Percentiles rank a stretch among this genome's conserved stretches.
Conservation (phyloP, 2,888 invertebrate genomes). For the Sycophila texana region DNA sequence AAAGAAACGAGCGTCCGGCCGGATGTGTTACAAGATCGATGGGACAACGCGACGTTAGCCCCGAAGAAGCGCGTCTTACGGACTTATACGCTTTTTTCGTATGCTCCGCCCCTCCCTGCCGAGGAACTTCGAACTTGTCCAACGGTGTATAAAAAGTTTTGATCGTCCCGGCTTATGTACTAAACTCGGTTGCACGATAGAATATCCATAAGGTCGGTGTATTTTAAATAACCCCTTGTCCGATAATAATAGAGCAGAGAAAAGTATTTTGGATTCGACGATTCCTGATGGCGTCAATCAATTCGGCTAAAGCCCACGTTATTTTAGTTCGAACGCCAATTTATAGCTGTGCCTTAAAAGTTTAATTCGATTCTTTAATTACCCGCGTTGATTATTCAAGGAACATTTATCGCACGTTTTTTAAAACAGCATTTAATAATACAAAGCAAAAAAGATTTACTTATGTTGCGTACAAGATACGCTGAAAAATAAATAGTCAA, state of each 20-base stretch:
- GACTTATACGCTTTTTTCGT: neutral
- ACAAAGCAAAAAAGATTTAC: no score
- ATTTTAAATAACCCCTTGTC: neutral
- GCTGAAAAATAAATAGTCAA: no score
- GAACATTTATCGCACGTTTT: no score
- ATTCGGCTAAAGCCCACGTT: no score
- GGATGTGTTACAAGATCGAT: constrained; percentile 45
- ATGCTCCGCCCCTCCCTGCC: neutral
- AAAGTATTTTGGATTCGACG: no score
- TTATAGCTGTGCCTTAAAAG: neutral
- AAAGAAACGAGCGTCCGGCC: neutral
- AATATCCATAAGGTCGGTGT: constrained; percentile 12
- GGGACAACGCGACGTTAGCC: constrained; percentile 35
- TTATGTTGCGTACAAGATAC: no score
- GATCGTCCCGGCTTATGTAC: constrained; percentile 21
- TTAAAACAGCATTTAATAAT: no score
- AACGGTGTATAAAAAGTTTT: constrained; percentile 17
- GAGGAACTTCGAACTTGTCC: constrained; percentile 6
- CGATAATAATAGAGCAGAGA: no score
- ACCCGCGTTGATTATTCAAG: no score
- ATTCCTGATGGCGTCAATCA: no score
- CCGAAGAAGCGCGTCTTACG: neutral
- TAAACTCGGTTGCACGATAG: constrained; percentile 5
- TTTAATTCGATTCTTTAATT: neutral
- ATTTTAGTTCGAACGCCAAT: no score